Base-by-base conservation (phyloP, 2,797 vertebrate genomes). In the Trachurus trachurus region DNA sequence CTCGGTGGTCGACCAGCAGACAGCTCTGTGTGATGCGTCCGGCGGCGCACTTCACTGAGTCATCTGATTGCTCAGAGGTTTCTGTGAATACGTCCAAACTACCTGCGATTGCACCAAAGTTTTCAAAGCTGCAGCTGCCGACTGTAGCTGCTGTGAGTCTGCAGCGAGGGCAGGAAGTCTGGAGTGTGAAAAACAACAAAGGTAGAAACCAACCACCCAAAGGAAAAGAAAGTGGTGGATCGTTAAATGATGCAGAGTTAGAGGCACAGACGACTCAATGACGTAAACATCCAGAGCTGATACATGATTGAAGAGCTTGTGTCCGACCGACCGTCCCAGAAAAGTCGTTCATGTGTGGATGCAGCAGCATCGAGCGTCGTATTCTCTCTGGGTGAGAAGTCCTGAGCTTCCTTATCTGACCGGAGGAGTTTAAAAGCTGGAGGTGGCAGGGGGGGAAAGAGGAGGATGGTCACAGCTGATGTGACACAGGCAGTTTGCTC, bases 281-380 rank as follows among this genome's bases (percentile, higher is more conserved):
- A 58, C 12, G 21, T 52, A 26, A 53, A 13, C 21, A 76, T 45
- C 29, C 54, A 44, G 42, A 0, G 11, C 60, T 75, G 44, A 83
- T 77, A 5, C 64, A 83, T 71, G 53, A 83, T 82, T 82, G 45
- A 83, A 72, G 66, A 3, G 40, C 42, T 64, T 40, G 34, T 31
- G 1, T 26, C 62, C 66, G 56, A 45, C 34, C 19, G 19, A 45
- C 22, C 66, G 58, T 68, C 71, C 71, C 57, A 59, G 39, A 66
- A 75, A 60, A 66, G 15, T 31, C 34, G 29, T 40, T 52, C 21
- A 54, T 82, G 47, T 40, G 21, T 68, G 54, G 79, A 71, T 57
- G 69, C 11, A 12, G 11, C 52, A 49, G n/a, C 66, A 17, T 61
- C 13, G 59, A 45, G 12, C 52, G 15, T 37, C 10, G 0, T 6